These are phyloP conservation scores for Butastur rufipennis DNA, from an alignment of 2,113 vertebrate genomes.

Conservation along the genomic window DNA sequence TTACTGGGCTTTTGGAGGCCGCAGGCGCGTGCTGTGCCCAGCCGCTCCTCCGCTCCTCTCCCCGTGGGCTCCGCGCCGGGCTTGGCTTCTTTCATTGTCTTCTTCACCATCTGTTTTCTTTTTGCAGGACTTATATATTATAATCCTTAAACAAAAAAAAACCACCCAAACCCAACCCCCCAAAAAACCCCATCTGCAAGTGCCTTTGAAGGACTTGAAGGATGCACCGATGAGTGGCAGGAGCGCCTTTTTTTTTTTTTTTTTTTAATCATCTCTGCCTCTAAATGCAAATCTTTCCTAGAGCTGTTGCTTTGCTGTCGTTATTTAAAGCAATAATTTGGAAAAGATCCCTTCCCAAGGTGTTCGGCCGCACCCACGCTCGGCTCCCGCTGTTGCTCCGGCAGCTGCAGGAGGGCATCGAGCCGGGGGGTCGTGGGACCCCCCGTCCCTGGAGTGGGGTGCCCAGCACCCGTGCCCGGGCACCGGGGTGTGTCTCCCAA, in stretches of 20 bases:
- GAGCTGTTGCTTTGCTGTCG: neutral
- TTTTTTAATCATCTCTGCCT: neutral
- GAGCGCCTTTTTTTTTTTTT: too few species aligned
- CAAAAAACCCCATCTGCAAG: neutral
- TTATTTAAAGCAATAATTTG: neutral
- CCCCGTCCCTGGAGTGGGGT: accelerated
- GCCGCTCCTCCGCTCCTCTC: neutral
- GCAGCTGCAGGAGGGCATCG: neutral
- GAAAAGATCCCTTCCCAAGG: neutral
- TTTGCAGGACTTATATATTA: neutral
- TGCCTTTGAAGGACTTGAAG: neutral
- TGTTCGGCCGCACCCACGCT: neutral
- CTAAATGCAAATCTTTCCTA: neutral
- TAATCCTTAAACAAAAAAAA: neutral
- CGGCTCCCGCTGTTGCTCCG: neutral
- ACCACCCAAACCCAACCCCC: accelerated
- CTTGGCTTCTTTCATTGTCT: neutral
- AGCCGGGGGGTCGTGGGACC: accelerated
- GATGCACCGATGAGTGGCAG: neutral
- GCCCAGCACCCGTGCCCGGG: accelerated
- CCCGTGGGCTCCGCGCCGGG: neutral
- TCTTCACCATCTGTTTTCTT: neutral
- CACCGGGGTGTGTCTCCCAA: accelerated
- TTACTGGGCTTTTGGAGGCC: neutral
- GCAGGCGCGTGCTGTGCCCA: accelerated